Evolutionary conservation across 2,113 vertebrate genomes (phyloP), one percentile per base, ranked within the genome.

Genomic region (Ornithorhynchus anatinus): DNA sequence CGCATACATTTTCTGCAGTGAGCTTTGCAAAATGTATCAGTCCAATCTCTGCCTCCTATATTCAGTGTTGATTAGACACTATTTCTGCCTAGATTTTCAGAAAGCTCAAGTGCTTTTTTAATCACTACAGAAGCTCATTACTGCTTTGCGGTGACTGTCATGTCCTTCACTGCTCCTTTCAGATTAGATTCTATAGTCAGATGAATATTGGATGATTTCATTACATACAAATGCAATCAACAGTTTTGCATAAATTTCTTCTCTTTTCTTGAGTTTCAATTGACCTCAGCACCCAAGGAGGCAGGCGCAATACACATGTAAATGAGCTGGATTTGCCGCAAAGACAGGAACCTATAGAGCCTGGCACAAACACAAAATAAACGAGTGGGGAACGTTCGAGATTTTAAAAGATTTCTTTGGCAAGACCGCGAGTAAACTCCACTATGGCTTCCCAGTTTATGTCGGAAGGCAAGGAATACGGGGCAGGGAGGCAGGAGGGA

Each of bases 161-260:
- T 97, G 97, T 97, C 93, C 92, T 91, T 95, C 94, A 96, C 95
- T 92, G 93, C 91, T 93, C 93, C 92, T 90, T 91, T 91, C 92
- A 93, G 93, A 94, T 94, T 93, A 93, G 92, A 93, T 89, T 93
- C 92, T 93, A 92, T 92, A 94, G 92, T 92, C 90, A 91, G 93
- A 94, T 95, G 94, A 95, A 94, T 94, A 94, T 94, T 94, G 93
- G 93, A 94, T 95, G 94, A 94, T 95, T 95, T 94, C 94, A 93
- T 94, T 92, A 94, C 93, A 94, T 94, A 94, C 93, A 94, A 94
- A 94, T 94, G 94, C 93, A 94, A 95, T 95, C 94, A 95, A 94
- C 92, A 94, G 93, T 94, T 95, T 94, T 94, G 94, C 94, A 94
- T 94, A 94, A 94, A 94, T 94, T 94, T 92, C 86, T 90, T 92